phyloP scores from a whole-genome alignment of 1,140 invertebrate genomes.

The Cydia fagiglandana region DNA sequence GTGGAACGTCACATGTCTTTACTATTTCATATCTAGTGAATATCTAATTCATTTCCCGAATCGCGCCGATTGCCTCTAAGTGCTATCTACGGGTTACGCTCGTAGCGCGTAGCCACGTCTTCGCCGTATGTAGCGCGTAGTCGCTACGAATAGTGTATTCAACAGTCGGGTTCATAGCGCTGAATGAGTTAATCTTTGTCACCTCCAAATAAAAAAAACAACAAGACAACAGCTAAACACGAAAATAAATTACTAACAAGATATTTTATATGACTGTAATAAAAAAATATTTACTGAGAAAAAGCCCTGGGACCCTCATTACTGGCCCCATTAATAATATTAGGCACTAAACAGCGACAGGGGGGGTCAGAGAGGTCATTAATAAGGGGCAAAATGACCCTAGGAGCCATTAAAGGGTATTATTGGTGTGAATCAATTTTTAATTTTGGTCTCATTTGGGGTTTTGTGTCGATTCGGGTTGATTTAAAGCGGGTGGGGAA shows the following conservation, averaged over 20 bases:
- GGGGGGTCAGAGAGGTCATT: slow-evolving; percentile 60
- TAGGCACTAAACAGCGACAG: slow-evolving; percentile 55
- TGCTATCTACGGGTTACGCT: no score
- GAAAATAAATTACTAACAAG: slow-evolving; percentile 6
- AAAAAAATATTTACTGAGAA: slow-evolving; percentile 30
- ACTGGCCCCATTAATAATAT: slow-evolving; percentile 56
- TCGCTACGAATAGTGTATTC: no score
- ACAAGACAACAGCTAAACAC: background rate
- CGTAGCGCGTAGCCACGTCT: no score
- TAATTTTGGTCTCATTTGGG: slow-evolving; percentile 44
- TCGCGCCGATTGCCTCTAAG: no score
- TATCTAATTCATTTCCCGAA: no score
- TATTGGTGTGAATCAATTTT: slow-evolving; percentile 63
- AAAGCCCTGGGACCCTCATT: slow-evolving; percentile 43
- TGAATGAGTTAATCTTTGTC: background rate
- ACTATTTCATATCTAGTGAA: no score
- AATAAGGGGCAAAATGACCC: slow-evolving; percentile 56
- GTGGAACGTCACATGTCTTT: no score
- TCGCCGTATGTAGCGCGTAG: no score
- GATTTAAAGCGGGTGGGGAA: slow-evolving; percentile 2
- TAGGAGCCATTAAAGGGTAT: slow-evolving; percentile 49
- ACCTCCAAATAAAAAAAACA: slow-evolving; percentile 2
- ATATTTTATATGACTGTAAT: slow-evolving; percentile 27
- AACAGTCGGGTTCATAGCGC: no score
- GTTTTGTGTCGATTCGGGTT: background rate